These are phyloP conservation scores for Eublepharis macularius DNA, from an alignment of 2,113 vertebrate species.

Conservation along the genomic window DNA sequence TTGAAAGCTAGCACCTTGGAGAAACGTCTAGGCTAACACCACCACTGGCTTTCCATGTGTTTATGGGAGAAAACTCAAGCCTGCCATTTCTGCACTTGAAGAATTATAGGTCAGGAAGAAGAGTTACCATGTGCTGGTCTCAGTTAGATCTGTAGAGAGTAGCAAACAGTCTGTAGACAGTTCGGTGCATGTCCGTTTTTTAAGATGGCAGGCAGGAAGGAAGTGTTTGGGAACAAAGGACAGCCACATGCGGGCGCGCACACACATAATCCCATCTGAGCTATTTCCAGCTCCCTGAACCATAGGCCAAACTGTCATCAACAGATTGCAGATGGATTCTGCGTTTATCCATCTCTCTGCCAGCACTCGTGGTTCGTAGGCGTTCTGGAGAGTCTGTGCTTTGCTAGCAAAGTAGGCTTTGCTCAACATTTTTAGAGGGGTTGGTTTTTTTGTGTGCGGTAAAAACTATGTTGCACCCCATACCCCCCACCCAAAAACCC, in stretches of 20 bases:
- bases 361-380: slow-evolving; percentile 42
- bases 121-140: neutral
- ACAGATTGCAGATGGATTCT: slow-evolving; percentile 64
- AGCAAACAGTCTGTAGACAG: neutral
- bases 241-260: neutral
- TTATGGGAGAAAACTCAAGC: neutral
- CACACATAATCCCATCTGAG: slow-evolving; percentile 53
- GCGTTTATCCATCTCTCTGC: slow-evolving; percentile 40
- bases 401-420: fast-evolving
- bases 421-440: neutral
- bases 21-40: neutral
- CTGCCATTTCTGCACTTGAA: neutral
- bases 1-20: neutral
- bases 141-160: neutral
- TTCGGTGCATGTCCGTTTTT: neutral
- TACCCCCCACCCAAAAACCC: no score
- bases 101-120: neutral
- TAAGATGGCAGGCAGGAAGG: neutral
- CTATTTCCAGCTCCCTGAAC: slow-evolving; percentile 65
- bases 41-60: neutral
- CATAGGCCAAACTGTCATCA: slow-evolving; percentile 55
- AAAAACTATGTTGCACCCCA: no score
- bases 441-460: no score
- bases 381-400: neutral
- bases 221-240: neutral